A percentile compares a stretch with the other conserved stretches of the same genome.
Evolutionary conservation across 2,113 vertebrate species (phyloP).

Genomic region (Cebus imitator): DNA sequence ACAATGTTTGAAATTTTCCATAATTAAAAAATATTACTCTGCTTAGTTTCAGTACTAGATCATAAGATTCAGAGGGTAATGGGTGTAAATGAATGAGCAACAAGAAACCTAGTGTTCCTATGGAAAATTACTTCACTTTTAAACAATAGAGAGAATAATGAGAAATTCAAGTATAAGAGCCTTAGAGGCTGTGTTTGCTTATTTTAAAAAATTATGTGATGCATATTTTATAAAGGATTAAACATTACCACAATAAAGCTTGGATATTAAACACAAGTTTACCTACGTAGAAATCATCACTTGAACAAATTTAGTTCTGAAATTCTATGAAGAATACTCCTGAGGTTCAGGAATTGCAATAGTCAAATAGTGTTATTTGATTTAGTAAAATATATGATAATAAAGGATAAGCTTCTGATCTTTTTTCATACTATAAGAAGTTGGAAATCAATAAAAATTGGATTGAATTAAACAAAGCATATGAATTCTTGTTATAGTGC

Average conservation of each 20-base stretch:
- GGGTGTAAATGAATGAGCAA: not conserved
- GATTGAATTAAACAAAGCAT: not conserved
- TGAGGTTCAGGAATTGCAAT: not conserved
- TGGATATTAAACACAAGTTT: constrained; percentile 6
- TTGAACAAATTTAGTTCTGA: not conserved
- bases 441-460: constrained; percentile 65
- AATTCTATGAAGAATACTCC: not conserved
- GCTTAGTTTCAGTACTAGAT: not conserved
- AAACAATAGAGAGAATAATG: not conserved
- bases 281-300: not conserved
- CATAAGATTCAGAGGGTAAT: not conserved
- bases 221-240: not conserved
- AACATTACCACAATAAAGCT: not conserved
- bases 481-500: not conserved
- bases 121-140: not conserved
- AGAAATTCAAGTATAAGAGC: not conserved
- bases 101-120: not conserved
- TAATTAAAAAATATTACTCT: not conserved
- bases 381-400: constrained; percentile 39
- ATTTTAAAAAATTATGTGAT: not conserved
- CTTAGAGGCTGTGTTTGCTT: not conserved
- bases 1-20: not conserved
- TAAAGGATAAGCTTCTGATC: not conserved
- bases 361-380: constrained; percentile 32
- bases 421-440: constrained; percentile 53